Percentiles rank a stretch among this genome's conserved stretches.
Conservation (phyloP, 2,113 vertebrate genomes). For the Heterotilapia buettikoferi region DNA sequence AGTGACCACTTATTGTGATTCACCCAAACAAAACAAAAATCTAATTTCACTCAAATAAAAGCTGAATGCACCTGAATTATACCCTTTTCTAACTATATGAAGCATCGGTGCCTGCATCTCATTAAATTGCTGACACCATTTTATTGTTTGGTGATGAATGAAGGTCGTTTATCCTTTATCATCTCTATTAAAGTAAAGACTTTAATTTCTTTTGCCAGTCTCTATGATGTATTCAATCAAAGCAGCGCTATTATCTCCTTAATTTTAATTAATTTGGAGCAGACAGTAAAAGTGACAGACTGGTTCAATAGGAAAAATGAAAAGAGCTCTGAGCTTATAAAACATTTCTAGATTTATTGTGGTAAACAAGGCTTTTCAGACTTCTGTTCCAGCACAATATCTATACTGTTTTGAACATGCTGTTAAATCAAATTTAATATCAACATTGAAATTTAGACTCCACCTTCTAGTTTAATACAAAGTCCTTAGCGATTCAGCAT, state of each 20-base stretch:
- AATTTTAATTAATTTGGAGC: conserved; percentile 75
- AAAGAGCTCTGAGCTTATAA: background rate
- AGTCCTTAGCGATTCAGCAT: background rate
- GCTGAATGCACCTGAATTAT: conserved; percentile 81
- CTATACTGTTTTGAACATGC: background rate
- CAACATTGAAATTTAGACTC: background rate
- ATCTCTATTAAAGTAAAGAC: conserved; percentile 65
- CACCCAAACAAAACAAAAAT: conserved; percentile 85
- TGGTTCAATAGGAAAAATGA: conserved; percentile 64
- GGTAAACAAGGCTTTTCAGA: background rate
- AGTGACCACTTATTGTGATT: conserved; percentile 80
- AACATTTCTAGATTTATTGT: conserved; percentile 32
- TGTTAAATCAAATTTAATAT: background rate
- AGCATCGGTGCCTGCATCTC: conserved; percentile 76
- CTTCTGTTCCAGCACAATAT: background rate
- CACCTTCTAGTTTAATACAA: background rate
- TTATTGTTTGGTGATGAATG: conserved; percentile 77
- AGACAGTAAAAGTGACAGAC: conserved; percentile 71
- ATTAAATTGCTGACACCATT: conserved; percentile 80
- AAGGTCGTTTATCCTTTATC: conserved; percentile 83
- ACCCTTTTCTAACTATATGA: conserved; percentile 72
- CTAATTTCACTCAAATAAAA: conserved; percentile 85
- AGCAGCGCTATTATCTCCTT: conserved; percentile 71
- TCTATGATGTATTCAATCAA: conserved; percentile 72
- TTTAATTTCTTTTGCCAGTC: conserved; percentile 74